Percentiles rank a stretch among this genome's conserved stretches.
Evolutionary conservation across 35 echinoderm and acorn worm genomes (phyloP).

Genomic region (Hemicentrotus pulcherrimus): DNA sequence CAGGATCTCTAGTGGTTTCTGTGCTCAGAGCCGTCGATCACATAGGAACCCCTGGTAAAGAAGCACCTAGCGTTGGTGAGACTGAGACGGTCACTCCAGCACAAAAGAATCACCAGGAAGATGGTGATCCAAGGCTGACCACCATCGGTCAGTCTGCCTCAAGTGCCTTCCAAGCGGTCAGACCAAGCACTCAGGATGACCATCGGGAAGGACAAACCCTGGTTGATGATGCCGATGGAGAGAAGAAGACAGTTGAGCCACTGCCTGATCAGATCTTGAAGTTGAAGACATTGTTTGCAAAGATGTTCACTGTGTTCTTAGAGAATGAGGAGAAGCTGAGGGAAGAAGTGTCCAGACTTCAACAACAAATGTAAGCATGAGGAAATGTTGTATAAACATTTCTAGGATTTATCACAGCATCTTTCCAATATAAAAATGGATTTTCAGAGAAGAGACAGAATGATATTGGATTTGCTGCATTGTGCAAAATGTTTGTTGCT

Average conservation of each 20-base stretch:
- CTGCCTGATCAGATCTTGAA: conserved; percentile 50
- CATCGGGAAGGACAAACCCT: background rate
- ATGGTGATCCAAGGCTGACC: background rate
- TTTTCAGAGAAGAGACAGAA: background rate
- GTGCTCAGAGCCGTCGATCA: conserved; percentile 52
- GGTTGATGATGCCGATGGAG: background rate
- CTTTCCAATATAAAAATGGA: background rate
- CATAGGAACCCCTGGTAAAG: conserved; percentile 39
- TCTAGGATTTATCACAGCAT: too few relatives aligned
- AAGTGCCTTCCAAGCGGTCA: conserved; percentile 55
- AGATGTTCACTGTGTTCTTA: conserved; percentile 36
- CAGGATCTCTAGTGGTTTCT: conserved; percentile 52
- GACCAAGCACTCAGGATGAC: conserved; percentile 6
- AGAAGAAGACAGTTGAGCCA: conserved; percentile 14
- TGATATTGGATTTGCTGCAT: background rate
- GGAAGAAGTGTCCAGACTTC: conserved; percentile 17
- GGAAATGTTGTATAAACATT: background rate
- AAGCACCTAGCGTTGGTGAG: background rate
- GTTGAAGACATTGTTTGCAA: conserved; percentile 8
- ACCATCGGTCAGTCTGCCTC: conserved; percentile 46
- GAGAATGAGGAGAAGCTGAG: background rate
- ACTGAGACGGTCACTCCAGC: background rate
- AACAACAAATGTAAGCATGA: conserved; percentile 54
- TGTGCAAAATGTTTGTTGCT: too few relatives aligned
- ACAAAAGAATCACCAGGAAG: background rate